Conservation (phyloP, 2,888 invertebrate genomes). For the Ypsolopha scabrella region DNA sequence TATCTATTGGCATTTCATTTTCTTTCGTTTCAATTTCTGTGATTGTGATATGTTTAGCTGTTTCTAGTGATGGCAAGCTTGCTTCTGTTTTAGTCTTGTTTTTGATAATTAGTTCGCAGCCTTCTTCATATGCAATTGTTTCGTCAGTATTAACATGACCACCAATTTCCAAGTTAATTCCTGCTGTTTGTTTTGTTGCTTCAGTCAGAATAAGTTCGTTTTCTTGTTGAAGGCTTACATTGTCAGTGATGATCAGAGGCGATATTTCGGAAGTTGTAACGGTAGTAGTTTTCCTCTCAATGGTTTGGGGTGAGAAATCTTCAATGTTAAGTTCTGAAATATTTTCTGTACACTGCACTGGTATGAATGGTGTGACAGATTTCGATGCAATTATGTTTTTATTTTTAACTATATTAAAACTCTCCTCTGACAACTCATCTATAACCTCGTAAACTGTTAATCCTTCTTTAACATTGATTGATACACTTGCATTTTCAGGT, state of each 20-base stretch:
- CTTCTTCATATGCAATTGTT: conserved; percentile 31
- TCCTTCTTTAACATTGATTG: conserved; percentile 31
- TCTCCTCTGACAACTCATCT: conserved; percentile 34
- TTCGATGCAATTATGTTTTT: conserved; percentile 35
- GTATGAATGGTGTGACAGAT: conserved; percentile 36
- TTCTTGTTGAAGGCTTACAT: conserved; percentile 44
- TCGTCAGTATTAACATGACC: conserved; percentile 25
- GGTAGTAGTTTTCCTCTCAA: conserved; percentile 28
- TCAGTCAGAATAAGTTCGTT: conserved; percentile 30
- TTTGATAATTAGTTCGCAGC: conserved; percentile 3
- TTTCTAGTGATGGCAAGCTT: conserved; percentile 20
- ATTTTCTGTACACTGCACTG: conserved; percentile 49
- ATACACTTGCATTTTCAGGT: conserved; percentile 28
- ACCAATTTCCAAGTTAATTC: no score
- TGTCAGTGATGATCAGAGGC: conserved; percentile 47
- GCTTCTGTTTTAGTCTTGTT: conserved; percentile 21
- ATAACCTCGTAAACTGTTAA: conserved; percentile 43
- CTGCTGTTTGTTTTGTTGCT: conserved; percentile 29
- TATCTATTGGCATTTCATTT: conserved; percentile 36
- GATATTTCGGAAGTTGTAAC: conserved; percentile 35
- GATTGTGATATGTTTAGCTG: conserved; percentile 65
- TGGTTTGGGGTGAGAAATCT: conserved; percentile 27
- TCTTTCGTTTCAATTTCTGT: conserved; percentile 60
- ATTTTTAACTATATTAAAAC: conserved; percentile 22
- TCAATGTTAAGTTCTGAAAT: conserved; percentile 31